Conservation (phyloP, 2,113 vertebrate genomes). For the Cyphomyrus discorhynchus region DNA sequence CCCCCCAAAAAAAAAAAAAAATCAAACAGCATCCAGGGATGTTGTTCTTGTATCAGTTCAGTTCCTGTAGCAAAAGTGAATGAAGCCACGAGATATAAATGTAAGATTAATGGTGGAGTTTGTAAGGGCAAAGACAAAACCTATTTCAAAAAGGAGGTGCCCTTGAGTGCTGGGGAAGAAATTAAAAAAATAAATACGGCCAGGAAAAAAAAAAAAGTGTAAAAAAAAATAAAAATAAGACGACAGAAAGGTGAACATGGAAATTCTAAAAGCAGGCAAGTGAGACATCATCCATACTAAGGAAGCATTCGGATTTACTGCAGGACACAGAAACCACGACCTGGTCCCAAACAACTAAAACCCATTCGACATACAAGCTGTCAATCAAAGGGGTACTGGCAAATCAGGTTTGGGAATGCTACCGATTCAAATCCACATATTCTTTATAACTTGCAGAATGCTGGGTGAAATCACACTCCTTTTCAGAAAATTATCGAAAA, state of each 20-base stretch:
- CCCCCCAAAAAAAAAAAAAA: too few relatives aligned
- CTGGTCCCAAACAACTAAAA: neutral
- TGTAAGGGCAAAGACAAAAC: neutral
- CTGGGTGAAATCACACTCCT: neutral
- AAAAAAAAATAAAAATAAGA: neutral
- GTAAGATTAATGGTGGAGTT: neutral
- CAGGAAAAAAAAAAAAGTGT: neutral
- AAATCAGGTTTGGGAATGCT: neutral
- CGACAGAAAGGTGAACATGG: neutral
- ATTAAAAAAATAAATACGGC: neutral
- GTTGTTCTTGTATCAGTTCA: too few relatives aligned
- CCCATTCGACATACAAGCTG: neutral
- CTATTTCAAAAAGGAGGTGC: neutral
- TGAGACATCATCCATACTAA: neutral
- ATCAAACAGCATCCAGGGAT: neutral
- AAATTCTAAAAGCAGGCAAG: neutral
- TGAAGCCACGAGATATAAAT: neutral
- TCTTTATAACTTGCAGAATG: neutral
- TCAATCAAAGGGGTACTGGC: neutral
- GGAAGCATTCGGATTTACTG: neutral
- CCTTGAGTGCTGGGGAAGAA: neutral
- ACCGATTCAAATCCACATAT: neutral
- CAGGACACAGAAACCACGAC: neutral
- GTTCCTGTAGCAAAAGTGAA: neutral
- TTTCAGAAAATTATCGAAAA: neutral